phyloP scores from a whole-genome alignment of 2,797 vertebrate genomes.

The Arctocebus calabarensis region DNA sequence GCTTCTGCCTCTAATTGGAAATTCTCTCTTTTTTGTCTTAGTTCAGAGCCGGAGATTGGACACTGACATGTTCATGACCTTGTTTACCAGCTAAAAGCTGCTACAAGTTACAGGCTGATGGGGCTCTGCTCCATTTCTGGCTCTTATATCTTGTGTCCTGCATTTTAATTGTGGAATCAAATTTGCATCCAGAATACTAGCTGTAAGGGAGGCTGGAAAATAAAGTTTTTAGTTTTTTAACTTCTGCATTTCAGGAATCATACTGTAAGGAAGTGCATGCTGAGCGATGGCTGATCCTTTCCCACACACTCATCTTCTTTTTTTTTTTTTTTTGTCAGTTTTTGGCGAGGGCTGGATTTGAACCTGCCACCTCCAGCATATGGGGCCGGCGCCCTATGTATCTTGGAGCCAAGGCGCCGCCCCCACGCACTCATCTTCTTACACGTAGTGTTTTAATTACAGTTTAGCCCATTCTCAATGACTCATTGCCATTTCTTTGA shows the following conservation, averaged over 20 bases:
- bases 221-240: neutral
- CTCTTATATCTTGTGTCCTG: neutral
- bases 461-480: neutral
- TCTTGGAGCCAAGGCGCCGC: too few species aligned
- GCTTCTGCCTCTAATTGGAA: neutral
- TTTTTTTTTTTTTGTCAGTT: too few species aligned
- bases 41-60: neutral
- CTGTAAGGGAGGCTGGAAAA: neutral
- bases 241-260: constrained; percentile 2
- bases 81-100: neutral
- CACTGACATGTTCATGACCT: neutral
- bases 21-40: constrained; percentile 32
- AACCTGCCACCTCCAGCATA: too few species aligned
- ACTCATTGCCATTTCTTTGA: constrained; percentile 17
- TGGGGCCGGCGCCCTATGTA: too few species aligned
- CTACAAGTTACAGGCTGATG: neutral
- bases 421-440: neutral
- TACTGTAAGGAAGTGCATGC: neutral
- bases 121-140: neutral
- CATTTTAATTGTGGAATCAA: neutral
- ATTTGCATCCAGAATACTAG: neutral
- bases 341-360: too few species aligned
- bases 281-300: neutral
- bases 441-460: neutral
- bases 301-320: neutral